Base-by-base conservation (phyloP, 2,113 vertebrate genomes). In the Turdus rufiventris region DNA sequence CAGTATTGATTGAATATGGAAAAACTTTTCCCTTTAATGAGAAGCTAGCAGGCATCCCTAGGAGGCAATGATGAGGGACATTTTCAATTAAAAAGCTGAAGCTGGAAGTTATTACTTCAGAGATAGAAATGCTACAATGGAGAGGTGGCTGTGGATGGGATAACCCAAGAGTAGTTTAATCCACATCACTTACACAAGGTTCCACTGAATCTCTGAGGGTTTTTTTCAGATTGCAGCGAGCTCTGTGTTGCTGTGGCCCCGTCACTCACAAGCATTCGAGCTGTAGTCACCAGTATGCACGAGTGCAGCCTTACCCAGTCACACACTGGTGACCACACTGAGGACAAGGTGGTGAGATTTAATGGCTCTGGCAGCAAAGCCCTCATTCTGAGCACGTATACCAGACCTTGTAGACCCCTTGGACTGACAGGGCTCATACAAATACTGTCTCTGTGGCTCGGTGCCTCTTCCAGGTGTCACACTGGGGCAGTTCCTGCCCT, bases 261-360 rank as follows among this genome's bases (percentile, higher is more conserved):
- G 11, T 43, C 29, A 23, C 40, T 68, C 42, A 18, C 16, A n/a
- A 19, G 23, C 8, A 8, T 42, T 47, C 0, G 0, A 72, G 28
- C 48, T 72, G 48, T 5, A 60, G 76, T 76, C 67, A 56, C 38
- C 38, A 18, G 16, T 4, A 5, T 3, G n/a, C 18, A 53, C 48
- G 25, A 28, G 18, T 1, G 14, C 58, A 79, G 38, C 12, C 36
- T 28, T 50, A 34, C 13, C 53, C 58, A 0, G 48, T 38, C 53
- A 72, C 58, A 43, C 47, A 18, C 18, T 34, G 1, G 57, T 0
- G 0, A 23, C 57, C 53, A 31, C 4, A 1, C 20, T 70, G 9
- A 31, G 42, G 31, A 14, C 0, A 4, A 36, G 16, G 18, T 18
- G 48, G 14, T 76, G 54, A 76, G 26, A 57, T 57, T 33, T 77